These are phyloP conservation scores for Calonectris borealis DNA, from an alignment of 2,113 vertebrate genomes.

Conservation along the genomic window DNA sequence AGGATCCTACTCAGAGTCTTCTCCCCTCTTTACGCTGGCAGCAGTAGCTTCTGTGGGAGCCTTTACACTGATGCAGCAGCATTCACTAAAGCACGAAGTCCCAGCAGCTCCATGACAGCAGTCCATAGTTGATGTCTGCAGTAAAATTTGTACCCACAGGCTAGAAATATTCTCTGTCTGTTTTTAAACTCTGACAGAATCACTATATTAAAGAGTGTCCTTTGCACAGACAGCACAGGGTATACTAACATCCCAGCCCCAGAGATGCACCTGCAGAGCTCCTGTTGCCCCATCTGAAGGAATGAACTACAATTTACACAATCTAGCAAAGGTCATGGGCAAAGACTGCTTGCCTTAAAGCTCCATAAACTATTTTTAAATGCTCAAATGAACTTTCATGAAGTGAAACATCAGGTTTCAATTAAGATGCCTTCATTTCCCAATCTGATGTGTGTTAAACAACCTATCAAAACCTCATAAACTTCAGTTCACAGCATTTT, in stretches of 20 bases:
- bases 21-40: not conserved
- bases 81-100: not conserved
- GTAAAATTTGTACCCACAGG: not conserved
- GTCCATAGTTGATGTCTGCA: not conserved
- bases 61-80: not conserved
- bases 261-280: conserved; percentile 34
- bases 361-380: conserved; percentile 50
- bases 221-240: not conserved
- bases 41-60: not conserved
- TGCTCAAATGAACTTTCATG: not conserved
- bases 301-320: conserved; percentile 18
- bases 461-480: conserved; percentile 67
- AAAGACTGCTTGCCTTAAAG: conserved; percentile 32
- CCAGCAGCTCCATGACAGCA: not conserved
- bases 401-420: conserved; percentile 68
- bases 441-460: conserved; percentile 63
- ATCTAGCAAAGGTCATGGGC: not conserved
- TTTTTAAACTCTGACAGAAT: not conserved
- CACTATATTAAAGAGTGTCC: too few species aligned
- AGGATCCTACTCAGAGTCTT: not conserved
- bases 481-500: conserved; percentile 49
- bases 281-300: not conserved
- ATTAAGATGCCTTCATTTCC: conserved; percentile 66
- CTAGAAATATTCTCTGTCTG: not conserved
- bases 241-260: not conserved